Base-by-base conservation (phyloP, 2,888 invertebrate genomes). In the Schizaphis graminum region DNA sequence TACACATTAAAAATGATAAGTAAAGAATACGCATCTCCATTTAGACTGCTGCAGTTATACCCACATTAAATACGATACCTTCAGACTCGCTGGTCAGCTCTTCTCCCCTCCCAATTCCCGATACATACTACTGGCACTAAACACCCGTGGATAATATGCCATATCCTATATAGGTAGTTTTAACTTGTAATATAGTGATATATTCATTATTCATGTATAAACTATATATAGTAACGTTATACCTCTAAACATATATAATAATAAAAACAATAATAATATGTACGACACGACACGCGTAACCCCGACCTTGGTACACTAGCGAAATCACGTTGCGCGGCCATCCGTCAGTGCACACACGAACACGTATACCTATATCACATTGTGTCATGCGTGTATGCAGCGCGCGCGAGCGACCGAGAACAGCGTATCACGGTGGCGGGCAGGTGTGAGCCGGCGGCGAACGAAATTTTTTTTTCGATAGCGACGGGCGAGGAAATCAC, bases 271-370 rank as follows among this genome's bases (percentile, higher is more conserved):
- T 77, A 67, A 67, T 67, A 67, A 61, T 67, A 67, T 10, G 11
- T 61, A 47, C 61, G 88, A 88, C 92, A 53, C 89, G 92, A 44
- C 53, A 67, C 57, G 87, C 57, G 87, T 89, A 93, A 93, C 92
- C 92, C 35, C 89, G 92, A 93, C 92, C 92, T 93, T 89, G 92
- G 92, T 93, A 93, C 92, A 93, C 92, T 93, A 89, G 77, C 92
- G 92, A 89, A 93, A 93, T 93, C 92, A 77, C 92, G 92, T 89
- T 44, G 47, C 28, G 86, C 47, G 44, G 47, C 41, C 87, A 67
- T 44, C 44, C 85, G 47, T 88, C 92, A 13, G 35, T 87, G 67
- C 91, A n/a, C 49, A n/a, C 86, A 28, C 87, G 41, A 21, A 77
- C 35, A 56, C 35, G 49, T 53, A 53, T 53, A 41, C 28, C 16